phyloP scores from a whole-genome alignment of 2,113 vertebrate genomes.

The Eclectus roratus region DNA sequence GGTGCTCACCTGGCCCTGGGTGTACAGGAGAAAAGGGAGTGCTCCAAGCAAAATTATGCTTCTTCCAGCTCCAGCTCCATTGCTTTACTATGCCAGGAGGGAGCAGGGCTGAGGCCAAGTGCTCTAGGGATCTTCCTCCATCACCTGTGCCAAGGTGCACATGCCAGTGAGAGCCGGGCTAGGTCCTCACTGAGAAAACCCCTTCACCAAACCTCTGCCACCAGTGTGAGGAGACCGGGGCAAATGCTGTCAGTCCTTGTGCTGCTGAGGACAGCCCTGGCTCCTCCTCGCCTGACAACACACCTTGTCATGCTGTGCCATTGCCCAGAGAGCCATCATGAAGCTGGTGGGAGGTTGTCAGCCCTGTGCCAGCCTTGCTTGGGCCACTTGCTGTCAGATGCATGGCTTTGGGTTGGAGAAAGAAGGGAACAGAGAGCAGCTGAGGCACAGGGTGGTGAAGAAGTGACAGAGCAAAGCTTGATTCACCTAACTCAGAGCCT shows the following conservation, averaged over 20 bases:
- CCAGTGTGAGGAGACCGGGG: background rate
- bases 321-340: background rate
- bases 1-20: background rate
- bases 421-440: background rate
- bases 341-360: background rate
- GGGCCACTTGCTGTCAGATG: background rate
- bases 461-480: background rate
- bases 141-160: background rate
- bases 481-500: background rate
- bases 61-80: background rate
- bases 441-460: background rate
- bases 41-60: background rate
- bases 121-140: background rate
- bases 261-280: background rate
- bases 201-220: background rate
- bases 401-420: background rate
- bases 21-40: background rate
- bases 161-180: background rate
- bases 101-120: background rate
- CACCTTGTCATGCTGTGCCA: fast-evolving
- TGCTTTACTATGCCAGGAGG: background rate
- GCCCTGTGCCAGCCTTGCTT: background rate
- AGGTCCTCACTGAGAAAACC: background rate
- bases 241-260: background rate
- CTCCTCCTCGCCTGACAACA: background rate